Evolutionary conservation across 1,140 invertebrate genomes (phyloP).

Genomic region (Drosophila neocordata): DNA sequence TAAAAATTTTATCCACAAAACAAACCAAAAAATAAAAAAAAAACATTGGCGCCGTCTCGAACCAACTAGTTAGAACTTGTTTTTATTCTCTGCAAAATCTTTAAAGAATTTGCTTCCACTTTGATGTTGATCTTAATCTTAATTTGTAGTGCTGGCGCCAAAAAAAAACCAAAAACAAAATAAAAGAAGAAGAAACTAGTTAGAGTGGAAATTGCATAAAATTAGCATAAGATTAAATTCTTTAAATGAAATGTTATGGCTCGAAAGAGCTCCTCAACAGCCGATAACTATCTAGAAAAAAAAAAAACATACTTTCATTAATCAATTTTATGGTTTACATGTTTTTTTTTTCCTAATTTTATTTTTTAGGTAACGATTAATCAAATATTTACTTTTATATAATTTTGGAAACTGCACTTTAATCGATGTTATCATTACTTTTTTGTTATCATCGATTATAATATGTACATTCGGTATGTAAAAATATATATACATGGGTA

Average conservation of each 20-base stretch:
- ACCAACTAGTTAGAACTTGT: conserved; percentile 50
- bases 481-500: conserved; percentile 5
- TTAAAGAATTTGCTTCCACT: conserved; percentile 52
- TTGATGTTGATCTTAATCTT: conserved; percentile 77
- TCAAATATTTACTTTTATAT: conserved; percentile 17
- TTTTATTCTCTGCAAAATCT: conserved; percentile 27
- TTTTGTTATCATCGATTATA: conserved; percentile 48
- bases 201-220: conserved; percentile 48
- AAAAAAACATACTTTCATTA: conserved; percentile 39
- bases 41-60: conserved; percentile 28
- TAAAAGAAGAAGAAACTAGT: conserved; percentile 1
- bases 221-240: conserved; percentile 55
- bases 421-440: neutral
- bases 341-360: conserved; percentile 18
- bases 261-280: conserved; percentile 36
- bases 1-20: conserved; percentile 41
- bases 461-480: conserved; percentile 20
- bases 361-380: conserved; percentile 15
- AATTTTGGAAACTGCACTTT: neutral
- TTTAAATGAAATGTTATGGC: conserved; percentile 50
- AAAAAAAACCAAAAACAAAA: conserved; percentile 46
- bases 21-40: conserved; percentile 6
- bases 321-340: conserved; percentile 59
- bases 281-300: conserved; percentile 20
- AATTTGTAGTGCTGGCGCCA: conserved; percentile 77